Evolutionary conservation across 1,140 invertebrate species (phyloP), one percentile per base, ranked within the genome.

Genomic region (Zophobas morio): DNA sequence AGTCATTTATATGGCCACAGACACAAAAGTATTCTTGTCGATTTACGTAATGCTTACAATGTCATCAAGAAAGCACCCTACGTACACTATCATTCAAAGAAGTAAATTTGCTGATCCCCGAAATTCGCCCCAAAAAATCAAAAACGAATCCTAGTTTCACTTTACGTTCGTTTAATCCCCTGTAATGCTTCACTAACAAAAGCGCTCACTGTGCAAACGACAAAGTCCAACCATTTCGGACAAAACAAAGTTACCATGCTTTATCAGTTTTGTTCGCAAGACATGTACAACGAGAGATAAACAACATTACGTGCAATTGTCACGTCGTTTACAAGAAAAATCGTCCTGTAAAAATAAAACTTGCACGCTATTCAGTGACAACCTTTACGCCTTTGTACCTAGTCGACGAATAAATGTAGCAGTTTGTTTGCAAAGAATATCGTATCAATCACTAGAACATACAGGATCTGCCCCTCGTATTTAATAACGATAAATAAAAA

Each of bases 321-420:
- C 49, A 51, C n/a, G 49, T 51, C 49, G 49, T 51, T 51, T 51
- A 51, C 49, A 51, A 51, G 49, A 51, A 51, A 51, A 51, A 51
- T 51, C n/a, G n/a, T 51, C 49, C 6, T 51, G 20, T 20, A 51
- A 20, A 20, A 4, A 51, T n/a, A n/a, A 51, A 51, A 51, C 49
- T 4, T 46, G 42, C 42, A 51, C 49, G 49, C 49, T 20, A 51
- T 20, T 20, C n/a, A 5, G 4, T 20, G 20, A 20, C 20, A 20
- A 20, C 20, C 20, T 20, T 20, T 20, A 20, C 20, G 20, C 20
- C 20, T 20, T 20, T 20, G 20, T 20, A 20, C 20, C 20, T 20
- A 20, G 20, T 20, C 20, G 20, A 20, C 20, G 20, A 20, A 20
- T 20, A 20, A 20, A 20, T 20, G 20, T 46, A 46, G 8, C 8